These are phyloP conservation scores for Zaprionus vittiger DNA, from an alignment of 1,140 invertebrate genomes.

Conservation along the genomic window DNA sequence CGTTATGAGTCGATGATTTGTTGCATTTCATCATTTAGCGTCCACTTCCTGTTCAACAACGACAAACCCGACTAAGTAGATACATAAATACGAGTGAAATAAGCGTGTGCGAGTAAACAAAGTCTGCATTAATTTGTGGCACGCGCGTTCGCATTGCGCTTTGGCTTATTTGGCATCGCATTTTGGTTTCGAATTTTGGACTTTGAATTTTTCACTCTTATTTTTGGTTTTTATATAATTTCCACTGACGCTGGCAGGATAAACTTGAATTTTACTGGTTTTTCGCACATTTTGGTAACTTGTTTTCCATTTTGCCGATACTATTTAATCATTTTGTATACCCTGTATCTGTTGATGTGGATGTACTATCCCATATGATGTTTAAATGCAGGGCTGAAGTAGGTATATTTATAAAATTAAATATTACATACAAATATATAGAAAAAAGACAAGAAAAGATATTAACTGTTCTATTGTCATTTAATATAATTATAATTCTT, in stretches of 20 bases:
- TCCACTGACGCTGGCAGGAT: constrained; percentile 55
- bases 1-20: constrained; percentile 21
- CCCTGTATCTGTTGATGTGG: neutral
- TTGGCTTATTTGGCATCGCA: constrained; percentile 25
- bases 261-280: constrained; percentile 75
- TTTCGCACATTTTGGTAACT: constrained; percentile 49
- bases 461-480: too few relatives aligned
- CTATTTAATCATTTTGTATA: constrained; percentile 10
- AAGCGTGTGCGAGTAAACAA: constrained; percentile 12
- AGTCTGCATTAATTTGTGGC: constrained; percentile 62
- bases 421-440: too few relatives aligned
- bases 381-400: too few relatives aligned
- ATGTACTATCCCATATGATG: too few relatives aligned
- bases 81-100: constrained; percentile 10
- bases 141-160: constrained; percentile 38
- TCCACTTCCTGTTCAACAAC: constrained; percentile 17
- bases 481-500: too few relatives aligned
- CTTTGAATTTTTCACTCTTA: constrained; percentile 17
- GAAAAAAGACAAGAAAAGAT: too few relatives aligned
- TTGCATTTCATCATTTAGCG: constrained; percentile 34
- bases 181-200: constrained; percentile 5
- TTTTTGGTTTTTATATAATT: constrained; percentile 53
- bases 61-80: constrained; percentile 19
- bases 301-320: constrained; percentile 53
- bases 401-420: too few relatives aligned